phyloP scores from a whole-genome alignment of 2,113 vertebrate genomes.

The Seriola quinqueradiata region DNA sequence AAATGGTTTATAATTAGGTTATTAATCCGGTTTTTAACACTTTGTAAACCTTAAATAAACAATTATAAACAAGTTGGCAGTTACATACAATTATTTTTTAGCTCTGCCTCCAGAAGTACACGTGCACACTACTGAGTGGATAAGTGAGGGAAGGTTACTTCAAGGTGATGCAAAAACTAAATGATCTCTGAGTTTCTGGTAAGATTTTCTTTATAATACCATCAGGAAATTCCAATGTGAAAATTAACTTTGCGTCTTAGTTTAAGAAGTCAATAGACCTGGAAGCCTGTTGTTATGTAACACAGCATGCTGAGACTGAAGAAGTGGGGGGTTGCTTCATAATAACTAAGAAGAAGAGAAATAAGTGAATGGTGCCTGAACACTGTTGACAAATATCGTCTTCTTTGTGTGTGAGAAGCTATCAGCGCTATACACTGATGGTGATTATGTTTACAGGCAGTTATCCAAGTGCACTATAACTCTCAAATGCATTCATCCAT shows the following conservation, averaged over 20 bases:
- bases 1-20: too few relatives aligned
- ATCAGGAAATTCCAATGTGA: neutral
- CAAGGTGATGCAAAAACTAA: neutral
- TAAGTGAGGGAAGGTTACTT: neutral
- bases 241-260: neutral
- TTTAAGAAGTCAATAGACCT: conserved; percentile 2
- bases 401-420: conserved; percentile 10
- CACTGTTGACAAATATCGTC: neutral
- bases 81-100: conserved; percentile 5
- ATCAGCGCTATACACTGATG: neutral
- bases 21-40: too few relatives aligned
- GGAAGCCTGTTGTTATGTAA: neutral
- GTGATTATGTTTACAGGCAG: conserved; percentile 1
- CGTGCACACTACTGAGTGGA: neutral
- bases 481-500: neutral
- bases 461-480: neutral
- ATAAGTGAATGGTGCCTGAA: neutral
- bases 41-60: too few relatives aligned
- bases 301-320: neutral
- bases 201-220: neutral
- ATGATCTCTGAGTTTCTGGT: neutral
- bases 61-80: too few relatives aligned
- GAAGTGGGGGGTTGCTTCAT: neutral
- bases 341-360: neutral
- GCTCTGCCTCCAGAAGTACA: neutral